Percentiles rank a stretch among this genome's conserved stretches.
Evolutionary conservation across 1,140 invertebrate species (phyloP).

Genomic region (Hermatobates lingyangjiaoensis): DNA sequence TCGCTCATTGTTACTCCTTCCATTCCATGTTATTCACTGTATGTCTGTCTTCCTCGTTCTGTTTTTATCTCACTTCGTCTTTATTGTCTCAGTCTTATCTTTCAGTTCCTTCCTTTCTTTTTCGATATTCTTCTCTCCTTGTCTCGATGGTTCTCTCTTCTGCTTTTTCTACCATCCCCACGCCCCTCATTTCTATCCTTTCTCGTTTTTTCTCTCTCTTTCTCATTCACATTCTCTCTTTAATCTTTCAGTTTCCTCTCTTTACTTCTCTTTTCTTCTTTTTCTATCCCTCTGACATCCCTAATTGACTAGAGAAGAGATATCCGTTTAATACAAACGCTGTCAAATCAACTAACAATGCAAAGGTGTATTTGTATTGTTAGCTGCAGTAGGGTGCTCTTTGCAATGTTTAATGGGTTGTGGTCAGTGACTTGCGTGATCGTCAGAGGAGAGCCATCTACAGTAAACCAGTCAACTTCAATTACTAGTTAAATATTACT

Average conservation of each 20-base stretch:
- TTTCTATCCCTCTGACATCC: neutral
- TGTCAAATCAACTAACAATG: too few species aligned
- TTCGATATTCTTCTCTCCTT: neutral
- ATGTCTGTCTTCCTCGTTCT: neutral
- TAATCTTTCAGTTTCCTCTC: neutral
- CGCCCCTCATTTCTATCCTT: neutral
- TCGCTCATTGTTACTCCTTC: neutral
- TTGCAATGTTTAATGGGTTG: too few species aligned
- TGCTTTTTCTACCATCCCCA: neutral
- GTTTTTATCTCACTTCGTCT: neutral
- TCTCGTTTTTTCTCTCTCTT: neutral
- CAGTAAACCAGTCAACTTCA: too few species aligned
- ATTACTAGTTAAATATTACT: too few species aligned
- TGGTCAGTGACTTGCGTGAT: too few species aligned
- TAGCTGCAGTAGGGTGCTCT: too few species aligned
- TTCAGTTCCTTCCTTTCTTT: neutral
- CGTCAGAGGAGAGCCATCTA: too few species aligned
- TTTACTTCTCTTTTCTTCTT: neutral
- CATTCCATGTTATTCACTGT: neutral
- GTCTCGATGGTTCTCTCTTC: too few species aligned
- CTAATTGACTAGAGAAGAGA: too few species aligned
- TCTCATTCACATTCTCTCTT: neutral
- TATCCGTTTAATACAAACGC: too few species aligned
- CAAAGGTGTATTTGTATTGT: too few species aligned
- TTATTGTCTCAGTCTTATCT: neutral